Percentiles rank a stretch among this genome's conserved stretches.
phyloP scores from a whole-genome alignment of 2,797 vertebrate genomes.

The Nannoperca obscura region DNA sequence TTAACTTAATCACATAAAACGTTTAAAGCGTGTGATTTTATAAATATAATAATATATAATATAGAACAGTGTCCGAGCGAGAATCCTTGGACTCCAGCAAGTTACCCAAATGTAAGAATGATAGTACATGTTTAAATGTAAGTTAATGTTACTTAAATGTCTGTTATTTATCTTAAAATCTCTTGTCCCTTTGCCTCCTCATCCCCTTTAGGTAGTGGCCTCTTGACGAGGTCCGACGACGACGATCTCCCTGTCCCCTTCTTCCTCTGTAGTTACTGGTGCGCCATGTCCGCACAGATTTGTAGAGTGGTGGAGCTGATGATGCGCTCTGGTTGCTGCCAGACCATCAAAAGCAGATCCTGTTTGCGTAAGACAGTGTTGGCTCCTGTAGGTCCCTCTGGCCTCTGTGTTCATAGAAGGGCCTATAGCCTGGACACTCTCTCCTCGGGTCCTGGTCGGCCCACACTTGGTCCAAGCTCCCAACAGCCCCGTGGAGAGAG shows the following conservation, averaged over 20 bases:
- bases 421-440: conserved; percentile 77
- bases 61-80: neutral
- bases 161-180: neutral
- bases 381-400: conserved; percentile 16
- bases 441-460: conserved; percentile 62
- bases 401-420: conserved; percentile 59
- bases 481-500: conserved; percentile 65
- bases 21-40: too few relatives aligned
- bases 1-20: neutral
- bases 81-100: neutral
- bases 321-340: conserved; percentile 63
- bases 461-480: conserved; percentile 34
- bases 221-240: conserved; percentile 15
- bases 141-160: neutral
- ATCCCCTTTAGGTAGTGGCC: conserved; percentile 8
- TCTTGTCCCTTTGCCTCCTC: neutral
- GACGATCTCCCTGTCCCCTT: neutral
- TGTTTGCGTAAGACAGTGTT: conserved; percentile 37
- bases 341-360: conserved; percentile 45
- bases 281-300: conserved; percentile 72
- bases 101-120: neutral
- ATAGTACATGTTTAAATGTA: neutral
- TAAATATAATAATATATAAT: too few relatives aligned
- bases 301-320: conserved; percentile 65
- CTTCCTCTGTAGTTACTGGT: neutral